Percentiles rank a stretch among this genome's conserved stretches.
Conservation (phyloP, 2,113 vertebrate genomes). For the Caretta caretta region DNA sequence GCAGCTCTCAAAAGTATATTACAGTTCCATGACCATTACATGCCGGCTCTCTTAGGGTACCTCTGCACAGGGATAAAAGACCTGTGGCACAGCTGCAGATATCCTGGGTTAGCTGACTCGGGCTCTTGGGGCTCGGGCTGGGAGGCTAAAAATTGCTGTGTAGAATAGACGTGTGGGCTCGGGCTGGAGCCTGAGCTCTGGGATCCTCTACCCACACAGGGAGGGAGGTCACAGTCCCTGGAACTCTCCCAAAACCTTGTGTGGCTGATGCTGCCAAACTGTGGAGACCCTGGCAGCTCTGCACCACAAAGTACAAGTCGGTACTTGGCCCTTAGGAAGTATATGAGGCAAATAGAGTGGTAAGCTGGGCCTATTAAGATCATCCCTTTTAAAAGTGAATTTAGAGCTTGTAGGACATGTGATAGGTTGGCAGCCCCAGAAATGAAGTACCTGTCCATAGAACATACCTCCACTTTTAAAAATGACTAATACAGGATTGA, state of each 20-base stretch:
- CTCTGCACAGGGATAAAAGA: neutral
- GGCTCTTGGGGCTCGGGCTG: too few species aligned
- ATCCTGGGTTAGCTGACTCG: too few species aligned
- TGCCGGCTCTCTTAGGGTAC: neutral
- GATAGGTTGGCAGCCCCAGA: neutral
- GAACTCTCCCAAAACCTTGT: neutral
- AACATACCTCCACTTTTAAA: neutral
- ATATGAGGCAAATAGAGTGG: neutral
- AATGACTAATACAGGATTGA: neutral
- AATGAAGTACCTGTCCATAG: neutral
- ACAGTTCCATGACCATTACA: rapidly evolving
- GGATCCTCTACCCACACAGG: too few species aligned
- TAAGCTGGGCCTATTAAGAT: neutral
- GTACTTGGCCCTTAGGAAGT: neutral
- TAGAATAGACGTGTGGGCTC: too few species aligned
- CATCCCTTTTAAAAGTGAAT: neutral
- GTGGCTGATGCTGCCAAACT: neutral
- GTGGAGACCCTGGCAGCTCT: neutral
- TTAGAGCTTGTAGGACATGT: neutral
- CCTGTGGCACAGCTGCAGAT: too few species aligned
- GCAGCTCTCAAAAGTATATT: neutral
- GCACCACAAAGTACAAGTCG: rapidly evolving
- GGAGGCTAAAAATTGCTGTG: too few species aligned
- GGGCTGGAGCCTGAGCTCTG: too few species aligned
- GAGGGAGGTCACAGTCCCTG: neutral